Conservation (phyloP, 2,113 vertebrate genomes). For the Tiliqua scincoides region DNA sequence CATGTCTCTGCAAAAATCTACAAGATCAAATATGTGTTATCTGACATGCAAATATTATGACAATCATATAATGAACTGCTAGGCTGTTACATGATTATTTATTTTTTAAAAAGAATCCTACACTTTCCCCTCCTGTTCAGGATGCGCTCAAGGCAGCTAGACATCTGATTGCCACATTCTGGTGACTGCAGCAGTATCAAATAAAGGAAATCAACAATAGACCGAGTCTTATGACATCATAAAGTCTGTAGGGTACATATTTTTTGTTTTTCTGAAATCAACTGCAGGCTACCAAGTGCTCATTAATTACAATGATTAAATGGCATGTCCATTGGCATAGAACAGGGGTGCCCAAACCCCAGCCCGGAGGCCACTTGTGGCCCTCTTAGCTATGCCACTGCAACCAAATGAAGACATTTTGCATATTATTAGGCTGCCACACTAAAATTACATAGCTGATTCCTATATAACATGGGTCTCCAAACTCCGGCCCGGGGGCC, state of each 20-base stretch:
- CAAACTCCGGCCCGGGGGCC: too few relatives aligned
- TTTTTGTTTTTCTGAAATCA: background rate
- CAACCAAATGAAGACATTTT: too few relatives aligned
- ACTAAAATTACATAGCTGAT: background rate
- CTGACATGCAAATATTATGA: background rate
- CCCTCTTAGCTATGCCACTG: conserved; percentile 6
- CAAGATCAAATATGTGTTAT: background rate
- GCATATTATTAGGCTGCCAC: background rate
- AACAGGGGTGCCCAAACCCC: too few relatives aligned
- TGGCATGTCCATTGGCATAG: background rate
- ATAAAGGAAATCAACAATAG: background rate
- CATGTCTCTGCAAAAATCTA: background rate
- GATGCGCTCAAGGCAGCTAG: too few relatives aligned
- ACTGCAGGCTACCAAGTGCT: background rate
- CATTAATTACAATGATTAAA: conserved; percentile 15
- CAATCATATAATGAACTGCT: background rate
- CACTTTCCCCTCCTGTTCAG: too few relatives aligned
- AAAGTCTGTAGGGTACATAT: background rate
- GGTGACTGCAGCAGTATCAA: background rate
- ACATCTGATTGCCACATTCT: background rate
- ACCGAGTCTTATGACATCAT: background rate
- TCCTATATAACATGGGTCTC: too few relatives aligned
- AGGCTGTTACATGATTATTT: background rate
- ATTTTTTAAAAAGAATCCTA: too few relatives aligned
- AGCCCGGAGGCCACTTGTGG: too few relatives aligned